phyloP scores from a whole-genome alignment of 2,113 vertebrate species.

The Aphelocoma coerulescens region DNA sequence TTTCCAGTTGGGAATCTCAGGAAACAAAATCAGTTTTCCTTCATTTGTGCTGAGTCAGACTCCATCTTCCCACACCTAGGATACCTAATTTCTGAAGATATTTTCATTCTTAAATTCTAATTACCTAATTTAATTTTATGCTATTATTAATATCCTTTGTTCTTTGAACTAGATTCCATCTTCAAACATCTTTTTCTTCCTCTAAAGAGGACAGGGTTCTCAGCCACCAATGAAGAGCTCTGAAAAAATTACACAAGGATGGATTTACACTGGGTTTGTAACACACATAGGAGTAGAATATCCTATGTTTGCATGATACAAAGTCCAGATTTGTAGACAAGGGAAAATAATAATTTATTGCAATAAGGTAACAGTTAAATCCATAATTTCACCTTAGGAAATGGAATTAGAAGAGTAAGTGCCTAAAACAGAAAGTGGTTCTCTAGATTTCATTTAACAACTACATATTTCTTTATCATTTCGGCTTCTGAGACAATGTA shows the following conservation, averaged over 20 bases:
- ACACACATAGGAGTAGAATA: not conserved
- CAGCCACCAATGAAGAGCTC: not conserved
- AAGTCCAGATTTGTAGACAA: not conserved
- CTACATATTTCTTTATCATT: not conserved
- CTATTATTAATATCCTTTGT: not conserved
- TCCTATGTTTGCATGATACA: fast-evolving
- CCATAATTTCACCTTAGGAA: not conserved
- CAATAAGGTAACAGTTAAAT: not conserved
- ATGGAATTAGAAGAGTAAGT: not conserved
- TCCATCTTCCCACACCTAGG: not conserved
- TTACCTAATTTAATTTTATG: not conserved
- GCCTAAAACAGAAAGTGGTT: not conserved
- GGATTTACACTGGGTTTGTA: not conserved
- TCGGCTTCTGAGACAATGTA: not conserved
- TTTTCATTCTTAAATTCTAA: not conserved
- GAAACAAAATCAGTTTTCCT: not conserved
- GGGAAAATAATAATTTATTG: not conserved
- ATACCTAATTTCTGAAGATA: not conserved
- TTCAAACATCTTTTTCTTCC: not conserved
- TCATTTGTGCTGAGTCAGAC: not conserved
- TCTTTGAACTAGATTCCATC: not conserved
- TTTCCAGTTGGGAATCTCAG: not conserved
- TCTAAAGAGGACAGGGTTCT: not conserved
- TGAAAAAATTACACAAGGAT: not conserved
- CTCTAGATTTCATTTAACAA: not conserved